Evolutionary conservation across 2,797 vertebrate genomes (phyloP).

Genomic region (Sus cebifrons): DNA sequence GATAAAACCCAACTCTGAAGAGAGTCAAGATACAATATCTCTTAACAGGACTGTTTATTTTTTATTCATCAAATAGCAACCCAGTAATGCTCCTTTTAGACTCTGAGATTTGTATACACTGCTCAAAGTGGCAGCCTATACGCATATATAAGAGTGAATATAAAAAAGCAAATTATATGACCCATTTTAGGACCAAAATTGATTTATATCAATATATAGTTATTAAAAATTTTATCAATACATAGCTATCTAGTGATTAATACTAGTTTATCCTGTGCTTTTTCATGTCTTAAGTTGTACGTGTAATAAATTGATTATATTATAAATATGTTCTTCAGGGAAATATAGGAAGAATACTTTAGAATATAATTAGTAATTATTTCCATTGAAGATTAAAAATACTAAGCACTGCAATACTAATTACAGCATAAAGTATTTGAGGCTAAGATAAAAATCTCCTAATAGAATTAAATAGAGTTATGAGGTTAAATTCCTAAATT

Average conservation of each 20-base stretch:
- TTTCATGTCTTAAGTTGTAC: neutral
- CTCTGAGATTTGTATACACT: neutral
- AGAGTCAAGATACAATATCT: neutral
- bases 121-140: neutral
- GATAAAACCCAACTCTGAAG: slow-evolving; percentile 16
- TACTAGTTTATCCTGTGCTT: neutral
- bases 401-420: neutral
- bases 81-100: neutral
- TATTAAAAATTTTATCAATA: neutral
- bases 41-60: neutral
- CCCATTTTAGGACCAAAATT: slow-evolving; percentile 17
- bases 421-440: neutral
- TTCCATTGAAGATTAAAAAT: slow-evolving; percentile 20
- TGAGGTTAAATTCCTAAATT: neutral
- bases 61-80: slow-evolving; percentile 33
- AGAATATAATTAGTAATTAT: slow-evolving; percentile 7
- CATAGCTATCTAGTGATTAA: neutral
- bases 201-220: neutral
- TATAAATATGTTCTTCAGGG: neutral
- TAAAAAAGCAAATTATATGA: slow-evolving; percentile 29
- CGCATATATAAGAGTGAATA: neutral
- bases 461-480: neutral
- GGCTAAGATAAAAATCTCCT: neutral
- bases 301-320: neutral
- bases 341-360: neutral